Conservation (phyloP, 1,140 invertebrate genomes). For the Hylyphantes graminicola region DNA sequence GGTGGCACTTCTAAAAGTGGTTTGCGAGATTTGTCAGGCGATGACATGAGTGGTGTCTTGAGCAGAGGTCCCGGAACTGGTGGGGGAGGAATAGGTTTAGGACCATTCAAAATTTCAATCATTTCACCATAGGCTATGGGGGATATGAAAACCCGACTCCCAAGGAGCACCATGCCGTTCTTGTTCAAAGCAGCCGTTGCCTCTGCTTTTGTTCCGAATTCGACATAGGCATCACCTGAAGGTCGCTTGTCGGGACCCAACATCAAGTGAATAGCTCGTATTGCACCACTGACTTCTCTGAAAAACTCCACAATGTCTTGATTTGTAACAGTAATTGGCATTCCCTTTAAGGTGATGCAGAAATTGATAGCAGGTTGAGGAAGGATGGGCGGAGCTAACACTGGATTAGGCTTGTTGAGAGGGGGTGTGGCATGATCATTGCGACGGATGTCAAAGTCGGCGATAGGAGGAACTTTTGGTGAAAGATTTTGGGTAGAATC, state of each 20-base stretch:
- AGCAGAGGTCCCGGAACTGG: constrained; percentile 13
- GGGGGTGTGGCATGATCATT: background rate
- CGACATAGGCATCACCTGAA: constrained; percentile 86
- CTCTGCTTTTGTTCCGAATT: constrained; percentile 79
- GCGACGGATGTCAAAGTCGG: background rate
- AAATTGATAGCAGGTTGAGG: constrained; percentile 63
- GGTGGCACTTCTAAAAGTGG: background rate
- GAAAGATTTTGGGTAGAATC: background rate
- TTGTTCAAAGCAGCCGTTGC: constrained; percentile 78
- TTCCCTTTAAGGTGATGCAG: constrained; percentile 79
- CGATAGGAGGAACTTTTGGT: constrained; percentile 2
- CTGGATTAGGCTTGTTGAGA: background rate
- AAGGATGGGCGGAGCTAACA: background rate
- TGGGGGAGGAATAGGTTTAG: constrained; percentile 20
- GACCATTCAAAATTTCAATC: constrained; percentile 63
- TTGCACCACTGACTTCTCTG: constrained; percentile 78
- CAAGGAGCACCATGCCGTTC: constrained; percentile 76
- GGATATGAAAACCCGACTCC: constrained; percentile 73
- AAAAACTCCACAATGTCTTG: constrained; percentile 85
- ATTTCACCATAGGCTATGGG: constrained; percentile 75
- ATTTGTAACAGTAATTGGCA: constrained; percentile 80
- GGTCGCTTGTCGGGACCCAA: constrained; percentile 76
- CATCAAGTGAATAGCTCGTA: constrained; percentile 82
- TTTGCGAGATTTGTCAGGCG: constrained; percentile 13
- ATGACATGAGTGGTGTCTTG: background rate